Conservation (phyloP, 2,797 vertebrate genomes). For the Calcarius lapponicus region DNA sequence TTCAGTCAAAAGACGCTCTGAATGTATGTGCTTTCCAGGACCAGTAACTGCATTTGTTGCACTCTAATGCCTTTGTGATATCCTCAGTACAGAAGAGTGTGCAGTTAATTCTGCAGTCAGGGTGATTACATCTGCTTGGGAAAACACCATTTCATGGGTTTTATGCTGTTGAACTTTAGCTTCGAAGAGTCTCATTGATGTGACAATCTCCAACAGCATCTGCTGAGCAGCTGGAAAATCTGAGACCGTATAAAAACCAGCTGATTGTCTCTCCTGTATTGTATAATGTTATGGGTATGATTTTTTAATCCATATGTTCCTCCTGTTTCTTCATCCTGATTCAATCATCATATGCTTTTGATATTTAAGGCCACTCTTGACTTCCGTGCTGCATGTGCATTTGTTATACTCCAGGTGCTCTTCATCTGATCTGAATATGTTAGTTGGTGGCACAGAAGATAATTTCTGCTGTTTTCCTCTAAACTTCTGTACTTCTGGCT, state of each 20-base stretch:
- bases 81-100: neutral
- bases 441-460: neutral
- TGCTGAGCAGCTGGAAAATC: slow-evolving; percentile 63
- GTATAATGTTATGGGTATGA: neutral
- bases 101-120: slow-evolving; percentile 11
- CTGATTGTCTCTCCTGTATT: neutral
- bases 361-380: slow-evolving; percentile 34
- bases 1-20: neutral
- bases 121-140: slow-evolving; percentile 28
- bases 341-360: neutral
- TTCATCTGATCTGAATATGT: slow-evolving; percentile 35
- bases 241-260: slow-evolving; percentile 35
- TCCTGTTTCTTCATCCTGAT: neutral
- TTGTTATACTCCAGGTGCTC: neutral
- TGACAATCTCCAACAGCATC: slow-evolving; percentile 46
- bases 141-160: slow-evolving; percentile 61
- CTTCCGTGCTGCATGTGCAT: neutral
- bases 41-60: neutral
- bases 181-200: slow-evolving; percentile 33
- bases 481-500: neutral
- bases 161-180: slow-evolving; percentile 67
- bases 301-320: slow-evolving; percentile 25
- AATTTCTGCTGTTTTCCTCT: slow-evolving; percentile 30
- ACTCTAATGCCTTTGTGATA: neutral
- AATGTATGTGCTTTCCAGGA: neutral